Base-by-base conservation (phyloP, 2,888 invertebrate species). In the Drosophila setosimentum region DNA sequence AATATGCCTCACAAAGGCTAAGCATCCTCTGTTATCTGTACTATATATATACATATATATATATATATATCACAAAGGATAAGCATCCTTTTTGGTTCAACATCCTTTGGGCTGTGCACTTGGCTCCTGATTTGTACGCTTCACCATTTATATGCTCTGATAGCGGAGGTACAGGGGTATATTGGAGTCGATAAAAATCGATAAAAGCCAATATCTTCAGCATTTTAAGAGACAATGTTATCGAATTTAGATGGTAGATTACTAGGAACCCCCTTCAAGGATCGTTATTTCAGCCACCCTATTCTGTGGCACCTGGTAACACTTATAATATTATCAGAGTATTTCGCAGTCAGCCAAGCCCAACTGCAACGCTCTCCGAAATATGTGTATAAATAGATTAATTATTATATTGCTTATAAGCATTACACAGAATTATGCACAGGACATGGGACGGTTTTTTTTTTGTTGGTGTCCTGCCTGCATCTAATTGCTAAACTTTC, bases 401-500 rank as follows among this genome's bases (percentile, higher is more conserved):
- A 30, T 33, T 33, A 16, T 21, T n/a, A 24, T 24, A 54, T 42
- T 42, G 30, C 18, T 40, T 29, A 35, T 24, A 42, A 5, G 24
- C 16, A 55, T 40, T 50, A 49, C 32, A 8, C 27, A 27, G 49
- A 55, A 68, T 55, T 68, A 68, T 21, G 27, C 27, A 35, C 21
- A 21, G 68, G 21, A 64, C n/a, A 37, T 30, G 45, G 16, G 4
- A 8, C 45, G 8, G 4, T 45, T 24, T 24, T 8, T 45, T 24
- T 24, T 24, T 21, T 16, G 24, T 16, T 45, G 24, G 48, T 55
- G 45, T 57, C 30, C 71, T 65, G 16, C 35, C 55, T 29, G 4
- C 24, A 50, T 37, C 55, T 79, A 76, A 78, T 76, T 73, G 69
- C 65, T 67, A 32, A 64, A 55, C 76, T 6, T 76, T 72, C 73